These are phyloP conservation scores for Tubiluchus corallicola DNA, from an alignment of 2,888 invertebrate species.

Conservation along the genomic window DNA sequence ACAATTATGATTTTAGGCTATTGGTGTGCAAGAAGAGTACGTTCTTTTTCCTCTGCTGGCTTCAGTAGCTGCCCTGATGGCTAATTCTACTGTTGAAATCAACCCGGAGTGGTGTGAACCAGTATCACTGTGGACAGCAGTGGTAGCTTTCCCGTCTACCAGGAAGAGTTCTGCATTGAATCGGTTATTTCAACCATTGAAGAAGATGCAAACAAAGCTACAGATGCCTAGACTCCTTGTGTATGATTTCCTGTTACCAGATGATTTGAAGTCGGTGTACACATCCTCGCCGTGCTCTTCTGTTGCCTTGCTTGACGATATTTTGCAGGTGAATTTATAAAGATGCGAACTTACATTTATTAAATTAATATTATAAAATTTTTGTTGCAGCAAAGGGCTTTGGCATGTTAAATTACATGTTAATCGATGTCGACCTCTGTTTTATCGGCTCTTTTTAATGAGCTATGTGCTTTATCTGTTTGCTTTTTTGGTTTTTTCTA, in stretches of 20 bases:
- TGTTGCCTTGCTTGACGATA: background rate
- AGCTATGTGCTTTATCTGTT: too few species aligned
- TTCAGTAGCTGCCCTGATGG: background rate
- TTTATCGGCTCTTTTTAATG: too few species aligned
- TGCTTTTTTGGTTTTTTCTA: too few species aligned
- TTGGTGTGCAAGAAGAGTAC: background rate
- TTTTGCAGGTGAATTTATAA: background rate
- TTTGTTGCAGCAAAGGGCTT: too few species aligned
- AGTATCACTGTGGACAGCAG: background rate
- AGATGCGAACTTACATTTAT: too few species aligned
- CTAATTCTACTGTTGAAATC: background rate
- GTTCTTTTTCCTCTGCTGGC: background rate
- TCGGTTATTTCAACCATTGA: background rate
- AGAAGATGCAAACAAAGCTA: background rate
- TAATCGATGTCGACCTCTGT: too few species aligned
- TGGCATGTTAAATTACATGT: too few species aligned
- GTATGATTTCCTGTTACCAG: constrained; percentile 3
- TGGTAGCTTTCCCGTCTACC: background rate
- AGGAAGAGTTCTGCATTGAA: background rate
- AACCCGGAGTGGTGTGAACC: background rate
- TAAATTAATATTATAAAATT: too few species aligned
- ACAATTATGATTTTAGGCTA: too few species aligned
- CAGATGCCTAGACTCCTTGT: background rate
- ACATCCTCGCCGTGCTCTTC: background rate
- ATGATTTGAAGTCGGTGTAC: background rate